Evolutionary conservation across 2,888 invertebrate genomes (phyloP), one percentile per base, ranked within the genome.

Genomic region (Callyntrura guangdongensis): DNA sequence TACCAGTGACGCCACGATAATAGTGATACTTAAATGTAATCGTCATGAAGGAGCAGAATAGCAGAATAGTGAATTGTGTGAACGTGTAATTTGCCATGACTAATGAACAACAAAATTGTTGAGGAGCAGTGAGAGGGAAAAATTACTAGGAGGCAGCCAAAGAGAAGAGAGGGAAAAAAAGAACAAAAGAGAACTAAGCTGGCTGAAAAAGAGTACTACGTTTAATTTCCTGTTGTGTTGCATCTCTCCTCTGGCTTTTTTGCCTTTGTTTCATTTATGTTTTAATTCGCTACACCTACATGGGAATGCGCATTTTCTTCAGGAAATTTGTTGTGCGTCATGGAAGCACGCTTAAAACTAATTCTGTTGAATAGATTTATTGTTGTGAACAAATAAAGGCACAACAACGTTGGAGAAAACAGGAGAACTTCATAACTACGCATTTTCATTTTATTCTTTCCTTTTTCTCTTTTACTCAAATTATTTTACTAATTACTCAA

Each of bases 71-170:
- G 36, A 36, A 67, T 67, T 67, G 36, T 17, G 72, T 17, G 14
- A 67, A 72, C 47, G n/a, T 17, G 47, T 72, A 72, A 72, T 72
- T 72, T 72, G 72, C 45, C 72, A 45, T 72, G 72, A 72, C 72
- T 72, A 72, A 72, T 72, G 45, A 72, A 36, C 17, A 67, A 67
- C 36, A 36, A 67, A 61, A 61, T n/a, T 9, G 27, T 36, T 11
- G 36, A 12, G 27, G 27, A 67, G 53, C 53, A 27, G 2, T 67
- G 14, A 11, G 1, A 67, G 36, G n/a, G 25, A 8, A 67, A 53
- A 25, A 67, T 67, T 67, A 67, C 67, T 12, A 27, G 67, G 1
- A 67, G 36, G 67, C 67, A 67, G 27, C 12, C n/a, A 53, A 53
- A 14, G 53, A 53, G 11, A 9, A 53, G 22, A 9, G 22, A 61